A percentile compares a stretch with the other conserved stretches of the same genome.
Conservation (phyloP, 2,113 vertebrate genomes). For the Bolborhynchus lineola region DNA sequence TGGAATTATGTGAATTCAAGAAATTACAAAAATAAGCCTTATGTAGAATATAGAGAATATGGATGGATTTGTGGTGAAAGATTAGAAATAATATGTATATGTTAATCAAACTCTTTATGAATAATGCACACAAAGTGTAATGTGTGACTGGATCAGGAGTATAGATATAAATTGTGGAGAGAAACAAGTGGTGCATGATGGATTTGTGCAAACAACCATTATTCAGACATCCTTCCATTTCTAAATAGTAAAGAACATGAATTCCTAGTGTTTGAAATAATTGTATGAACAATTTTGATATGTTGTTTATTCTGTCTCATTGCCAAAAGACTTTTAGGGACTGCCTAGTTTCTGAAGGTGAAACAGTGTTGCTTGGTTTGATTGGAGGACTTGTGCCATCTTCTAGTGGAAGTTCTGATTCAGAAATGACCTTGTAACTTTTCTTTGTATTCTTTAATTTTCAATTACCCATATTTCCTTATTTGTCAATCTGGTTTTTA, state of each 20-base stretch:
- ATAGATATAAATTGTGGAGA: not conserved
- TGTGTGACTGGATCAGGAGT: not conserved
- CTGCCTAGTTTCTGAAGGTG: not conserved
- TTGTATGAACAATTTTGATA: not conserved
- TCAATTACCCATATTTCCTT: not conserved
- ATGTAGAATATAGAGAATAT: not conserved
- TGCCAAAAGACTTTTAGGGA: not conserved
- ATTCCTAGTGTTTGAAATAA: not conserved
- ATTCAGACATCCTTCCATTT: not conserved
- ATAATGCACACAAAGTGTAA: not conserved
- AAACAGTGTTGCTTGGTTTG: not conserved
- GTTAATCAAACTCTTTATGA: not conserved
- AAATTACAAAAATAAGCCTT: not conserved
- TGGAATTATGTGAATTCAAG: not conserved
- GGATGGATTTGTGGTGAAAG: not conserved
- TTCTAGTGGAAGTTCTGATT: not conserved
- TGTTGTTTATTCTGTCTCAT: not conserved
- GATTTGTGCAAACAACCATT: not conserved
- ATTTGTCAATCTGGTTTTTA: not conserved
- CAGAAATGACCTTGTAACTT: not conserved
- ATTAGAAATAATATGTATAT: not conserved
- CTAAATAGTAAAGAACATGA: not conserved
- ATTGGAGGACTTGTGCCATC: not conserved
- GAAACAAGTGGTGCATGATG: not conserved
- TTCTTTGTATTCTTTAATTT: not conserved